These are phyloP conservation scores for Microcebus lehilahytsara DNA, from an alignment of 2,113 vertebrate genomes.

Conservation along the genomic window DNA sequence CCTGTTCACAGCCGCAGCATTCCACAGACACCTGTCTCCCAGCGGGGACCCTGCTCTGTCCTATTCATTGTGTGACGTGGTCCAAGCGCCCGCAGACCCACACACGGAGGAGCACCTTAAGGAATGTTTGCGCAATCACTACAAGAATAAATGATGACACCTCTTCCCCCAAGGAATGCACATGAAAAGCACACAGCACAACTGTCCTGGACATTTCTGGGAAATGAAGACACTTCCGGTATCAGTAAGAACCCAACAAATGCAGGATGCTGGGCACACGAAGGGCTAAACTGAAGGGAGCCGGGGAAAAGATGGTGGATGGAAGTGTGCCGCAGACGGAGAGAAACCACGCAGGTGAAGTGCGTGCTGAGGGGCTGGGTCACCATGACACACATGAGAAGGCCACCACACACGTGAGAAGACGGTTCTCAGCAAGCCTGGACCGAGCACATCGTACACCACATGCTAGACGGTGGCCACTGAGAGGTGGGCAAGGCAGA, in stretches of 20 bases:
- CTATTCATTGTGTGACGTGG: not conserved
- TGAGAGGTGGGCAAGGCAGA: not conserved
- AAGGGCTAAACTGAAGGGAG: not conserved
- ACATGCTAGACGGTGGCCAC: not conserved
- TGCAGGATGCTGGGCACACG: not conserved
- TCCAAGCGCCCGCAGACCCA: not conserved
- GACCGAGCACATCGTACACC: not conserved
- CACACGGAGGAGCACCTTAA: not conserved
- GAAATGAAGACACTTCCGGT: not conserved
- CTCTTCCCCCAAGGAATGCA: not conserved
- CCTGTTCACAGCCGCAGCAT: not conserved
- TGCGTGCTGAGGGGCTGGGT: rapidly evolving
- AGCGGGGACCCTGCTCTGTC: not conserved
- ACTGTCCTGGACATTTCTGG: not conserved
- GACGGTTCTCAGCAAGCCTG: rapidly evolving
- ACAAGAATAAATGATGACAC: not conserved
- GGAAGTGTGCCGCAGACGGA: not conserved
- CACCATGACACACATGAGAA: not conserved
- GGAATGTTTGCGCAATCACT: not conserved
- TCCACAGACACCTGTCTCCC: not conserved
- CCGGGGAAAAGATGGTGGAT: not conserved
- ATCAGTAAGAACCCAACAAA: not conserved
- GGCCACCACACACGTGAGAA: not conserved
- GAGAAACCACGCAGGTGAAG: rapidly evolving
- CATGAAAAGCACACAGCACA: not conserved